Evolutionary conservation across 2,888 invertebrate species (phyloP).

Genomic region (Ramazzottius varieornatus): DNA sequence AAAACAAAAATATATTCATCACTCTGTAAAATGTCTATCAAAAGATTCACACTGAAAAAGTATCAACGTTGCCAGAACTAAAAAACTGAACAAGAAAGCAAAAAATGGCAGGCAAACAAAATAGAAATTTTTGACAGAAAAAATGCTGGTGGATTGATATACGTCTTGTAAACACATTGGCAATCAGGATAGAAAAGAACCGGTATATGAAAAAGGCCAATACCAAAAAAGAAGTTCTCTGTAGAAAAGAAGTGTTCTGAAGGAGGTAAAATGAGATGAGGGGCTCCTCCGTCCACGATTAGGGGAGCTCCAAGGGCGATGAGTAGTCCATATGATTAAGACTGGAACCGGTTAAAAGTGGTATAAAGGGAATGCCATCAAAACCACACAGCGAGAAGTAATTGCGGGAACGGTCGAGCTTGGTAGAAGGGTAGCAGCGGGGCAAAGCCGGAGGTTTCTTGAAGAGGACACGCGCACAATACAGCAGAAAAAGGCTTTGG

Average conservation of each 20-base stretch:
- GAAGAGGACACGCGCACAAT: no score
- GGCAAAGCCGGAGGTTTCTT: no score
- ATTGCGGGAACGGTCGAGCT: background rate
- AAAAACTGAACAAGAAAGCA: background rate
- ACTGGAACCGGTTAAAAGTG: background rate
- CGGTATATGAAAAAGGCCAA: background rate
- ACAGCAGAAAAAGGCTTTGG: background rate
- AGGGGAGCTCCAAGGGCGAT: no score
- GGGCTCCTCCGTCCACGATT: no score
- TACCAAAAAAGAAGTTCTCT: background rate
- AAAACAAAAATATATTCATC: background rate
- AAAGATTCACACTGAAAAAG: background rate
- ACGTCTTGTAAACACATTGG: background rate
- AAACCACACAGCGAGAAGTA: background rate
- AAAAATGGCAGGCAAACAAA: background rate
- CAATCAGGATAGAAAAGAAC: background rate
- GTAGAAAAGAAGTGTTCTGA: background rate
- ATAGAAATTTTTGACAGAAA: background rate
- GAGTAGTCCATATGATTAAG: background rate
- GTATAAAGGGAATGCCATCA: background rate
- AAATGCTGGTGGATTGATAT: background rate
- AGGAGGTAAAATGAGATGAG: background rate
- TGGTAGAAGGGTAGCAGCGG: no score
- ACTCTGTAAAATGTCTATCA: background rate
- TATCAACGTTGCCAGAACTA: background rate